Evolutionary conservation across 2,797 vertebrate genomes (phyloP).

Genomic region (Crenuchus spilurus): DNA sequence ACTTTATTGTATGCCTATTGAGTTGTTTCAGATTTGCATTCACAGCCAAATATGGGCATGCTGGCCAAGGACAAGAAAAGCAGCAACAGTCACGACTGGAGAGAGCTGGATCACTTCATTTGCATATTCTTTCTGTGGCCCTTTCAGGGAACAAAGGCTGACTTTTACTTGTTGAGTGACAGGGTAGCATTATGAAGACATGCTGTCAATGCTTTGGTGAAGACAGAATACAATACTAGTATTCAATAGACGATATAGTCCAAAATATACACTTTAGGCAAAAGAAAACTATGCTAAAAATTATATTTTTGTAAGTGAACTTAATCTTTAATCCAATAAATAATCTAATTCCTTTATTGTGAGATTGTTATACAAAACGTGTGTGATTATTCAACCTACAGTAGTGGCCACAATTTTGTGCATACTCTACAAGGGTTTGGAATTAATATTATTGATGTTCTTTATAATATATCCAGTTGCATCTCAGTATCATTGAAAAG

Average conservation of each 20-base stretch:
- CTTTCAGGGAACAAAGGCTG: conserved; percentile 52
- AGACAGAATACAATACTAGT: conserved; percentile 60
- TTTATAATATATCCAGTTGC: no score
- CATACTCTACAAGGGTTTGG: no score
- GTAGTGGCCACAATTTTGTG: no score
- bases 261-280: neutral
- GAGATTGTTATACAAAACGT: neutral
- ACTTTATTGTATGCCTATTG: neutral
- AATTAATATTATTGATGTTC: no score
- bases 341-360: no score
- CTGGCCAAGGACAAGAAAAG: neutral
- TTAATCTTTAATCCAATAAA: no score
- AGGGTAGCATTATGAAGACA: conserved; percentile 64
- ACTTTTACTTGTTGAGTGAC: conserved; percentile 63
- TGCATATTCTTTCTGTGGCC: conserved; percentile 47
- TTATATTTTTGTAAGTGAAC: no score
- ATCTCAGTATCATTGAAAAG: no score
- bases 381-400: neutral
- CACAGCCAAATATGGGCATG: conserved; percentile 7
- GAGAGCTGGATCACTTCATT: conserved; percentile 40
- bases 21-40: conserved; percentile 4
- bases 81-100: conserved; percentile 27
- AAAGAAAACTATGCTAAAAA: no score
- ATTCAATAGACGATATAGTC: conserved; percentile 21
- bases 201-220: conserved; percentile 60